A percentile compares a stretch with the other conserved stretches of the same genome.
Evolutionary conservation across 2,888 invertebrate species (phyloP).

Genomic region (Leucozona laternaria): DNA sequence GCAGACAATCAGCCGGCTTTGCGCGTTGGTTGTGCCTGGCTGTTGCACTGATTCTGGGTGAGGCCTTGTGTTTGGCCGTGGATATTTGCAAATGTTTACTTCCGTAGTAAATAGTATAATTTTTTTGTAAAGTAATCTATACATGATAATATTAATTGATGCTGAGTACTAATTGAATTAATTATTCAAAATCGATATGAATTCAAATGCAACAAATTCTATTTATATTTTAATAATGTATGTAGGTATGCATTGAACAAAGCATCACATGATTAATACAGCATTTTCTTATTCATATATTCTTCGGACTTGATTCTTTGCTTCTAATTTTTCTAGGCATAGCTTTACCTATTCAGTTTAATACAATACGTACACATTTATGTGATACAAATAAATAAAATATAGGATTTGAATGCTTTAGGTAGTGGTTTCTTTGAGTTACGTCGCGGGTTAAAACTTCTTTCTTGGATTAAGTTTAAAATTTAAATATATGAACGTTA

Average conservation of each 20-base stretch:
- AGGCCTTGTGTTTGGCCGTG: conserved; percentile 47
- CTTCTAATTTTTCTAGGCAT: too few relatives aligned
- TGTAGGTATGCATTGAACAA: background rate
- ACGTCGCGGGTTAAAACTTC: too few relatives aligned
- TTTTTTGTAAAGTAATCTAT: background rate
- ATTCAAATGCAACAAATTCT: background rate
- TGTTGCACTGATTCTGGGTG: conserved; percentile 21
- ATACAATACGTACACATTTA: too few relatives aligned
- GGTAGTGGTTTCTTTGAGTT: too few relatives aligned
- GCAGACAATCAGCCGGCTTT: conserved; percentile 56
- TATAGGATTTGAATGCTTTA: too few relatives aligned
- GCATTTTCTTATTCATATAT: background rate
- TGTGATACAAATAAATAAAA: too few relatives aligned
- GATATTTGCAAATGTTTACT: conserved; percentile 50
- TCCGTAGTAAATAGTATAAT: conserved; percentile 40
- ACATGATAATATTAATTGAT: background rate
- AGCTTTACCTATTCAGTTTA: too few relatives aligned
- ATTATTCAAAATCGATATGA: background rate
- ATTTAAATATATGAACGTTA: too few relatives aligned
- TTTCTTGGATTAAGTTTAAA: too few relatives aligned
- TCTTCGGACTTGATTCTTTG: background rate
- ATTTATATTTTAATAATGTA: background rate
- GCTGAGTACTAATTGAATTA: background rate
- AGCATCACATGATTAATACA: background rate
- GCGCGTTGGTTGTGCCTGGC: background rate